Evolutionary conservation across 2,888 invertebrate genomes (phyloP), one percentile per base, ranked within the genome.

Genomic region (Rhimphoctona megacephalus): DNA sequence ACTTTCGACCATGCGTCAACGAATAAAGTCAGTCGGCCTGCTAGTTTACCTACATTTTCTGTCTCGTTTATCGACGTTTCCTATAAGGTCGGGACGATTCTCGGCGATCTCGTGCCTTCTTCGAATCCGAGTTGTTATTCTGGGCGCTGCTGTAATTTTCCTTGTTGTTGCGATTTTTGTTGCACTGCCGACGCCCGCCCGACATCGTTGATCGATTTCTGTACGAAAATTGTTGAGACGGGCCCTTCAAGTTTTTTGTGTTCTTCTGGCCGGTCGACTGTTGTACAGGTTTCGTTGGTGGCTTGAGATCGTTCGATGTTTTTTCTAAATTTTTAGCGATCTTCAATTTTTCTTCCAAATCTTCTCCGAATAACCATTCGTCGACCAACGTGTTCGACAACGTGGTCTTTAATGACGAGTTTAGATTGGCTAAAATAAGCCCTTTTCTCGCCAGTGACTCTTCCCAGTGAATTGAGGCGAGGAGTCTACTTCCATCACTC

Each of bases 41-140:
- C 81, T 90, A 85, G 78, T 73, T n/a, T 64, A 86, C 82, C 83
- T 70, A 85, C 74, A 76, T 43, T 33, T 30, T 33, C 61, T 73
- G 81, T 22, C 39, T 69, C 36, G 5, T 67, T 36, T 78, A 67
- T 39, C 78, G 78, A n/a, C 52, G 78, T 64, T 67, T 78, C 78
- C 52, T 36, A 67, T 78, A 61, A 4, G 19, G 1, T 36, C 46
- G 70, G n/a, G 1, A 70, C 46, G 70, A n/a, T 25, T 61, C 70
- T 78, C 25, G 61, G 25, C 81, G 33, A 33, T 67, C 57, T 6
- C 9, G 25, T 72, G 69, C 52, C 30, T 74, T 77, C 36, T 85
- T 78, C 79, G 49, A 5, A 30, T 66, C 46, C 22, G 74, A 54
- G 19, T 33, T 69, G 7, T 49, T 74, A 61, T 67, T 43, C 14